Base-by-base conservation (phyloP, 2,113 vertebrate genomes). In the Cairina moschata region DNA sequence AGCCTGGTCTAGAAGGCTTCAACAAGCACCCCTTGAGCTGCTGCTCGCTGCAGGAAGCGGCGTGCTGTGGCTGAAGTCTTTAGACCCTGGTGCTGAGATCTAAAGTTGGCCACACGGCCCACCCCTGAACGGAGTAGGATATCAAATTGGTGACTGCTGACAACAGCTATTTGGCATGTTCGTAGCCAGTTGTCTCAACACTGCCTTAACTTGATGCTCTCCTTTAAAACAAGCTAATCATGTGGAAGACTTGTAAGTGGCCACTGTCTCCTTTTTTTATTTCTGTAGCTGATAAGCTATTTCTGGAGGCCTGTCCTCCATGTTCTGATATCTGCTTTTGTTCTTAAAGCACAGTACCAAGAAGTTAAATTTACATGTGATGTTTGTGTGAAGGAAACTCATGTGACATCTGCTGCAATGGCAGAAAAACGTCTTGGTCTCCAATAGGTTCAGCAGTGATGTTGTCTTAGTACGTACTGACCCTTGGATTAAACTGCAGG, bases 301-400 rank as follows among this genome's bases (percentile, higher is more conserved):
- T 90, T 95, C 94, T 10, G 89, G 96, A 87, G 96, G 97, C 20
- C 34, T 21, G 62, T 93, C 95, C 96, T 95, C 94, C 74, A 95
- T 85, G 83, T 96, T 95, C 96, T 76, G 92, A 97, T 94, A 96
- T 63, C 93, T 96, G 93, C 96, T 94, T 96, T 96, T 96, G 94
- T 96, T 97, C 96, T 96, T 94, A 96, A 97, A 97, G 95, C 95
- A 97, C 95, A 96, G 96, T 96, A 96, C 95, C 93, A 95, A 97
- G 96, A 96, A 93, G 95, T 97, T 93, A 82, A 94, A 95, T 83
- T 95, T 96, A 85, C 82, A 9, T 97, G 96, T 96, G 94, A 91
- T 96, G 93, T 96, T 96, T 93, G 90, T 96, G 96, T 96, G 93
- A 82, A 94, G 92, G 95, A 97, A 96, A 91, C 90, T 93, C 87